Evolutionary conservation across 2,797 vertebrate species (phyloP).

Genomic region (Sus cebifrons): DNA sequence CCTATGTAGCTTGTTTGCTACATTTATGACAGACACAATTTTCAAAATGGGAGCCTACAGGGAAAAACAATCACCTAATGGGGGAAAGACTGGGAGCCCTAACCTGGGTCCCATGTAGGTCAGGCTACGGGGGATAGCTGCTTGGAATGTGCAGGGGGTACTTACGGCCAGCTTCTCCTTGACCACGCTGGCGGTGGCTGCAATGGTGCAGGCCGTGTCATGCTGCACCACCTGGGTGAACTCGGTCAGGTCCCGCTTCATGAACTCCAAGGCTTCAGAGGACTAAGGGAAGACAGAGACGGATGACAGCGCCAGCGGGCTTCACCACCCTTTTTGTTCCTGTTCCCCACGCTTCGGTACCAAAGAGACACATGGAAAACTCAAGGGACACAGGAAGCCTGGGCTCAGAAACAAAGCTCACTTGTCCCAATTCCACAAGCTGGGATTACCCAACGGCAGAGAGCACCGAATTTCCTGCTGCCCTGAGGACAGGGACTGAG

Average conservation of each 20-base stretch:
- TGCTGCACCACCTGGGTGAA: constrained; percentile 98
- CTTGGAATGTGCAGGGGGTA: not conserved
- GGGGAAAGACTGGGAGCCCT: not conserved
- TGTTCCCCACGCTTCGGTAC: not conserved
- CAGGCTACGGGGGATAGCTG: not conserved
- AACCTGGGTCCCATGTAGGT: not conserved
- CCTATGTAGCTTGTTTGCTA: not conserved
- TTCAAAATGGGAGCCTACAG: not conserved
- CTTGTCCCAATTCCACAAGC: not conserved
- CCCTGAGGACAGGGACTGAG: not conserved
- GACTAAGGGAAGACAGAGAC: constrained; percentile 91
- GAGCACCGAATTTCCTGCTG: not conserved
- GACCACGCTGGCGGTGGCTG: constrained; percentile 97
- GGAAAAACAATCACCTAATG: constrained; percentile 15
- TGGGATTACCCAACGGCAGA: constrained; percentile 19
- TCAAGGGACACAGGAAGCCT: not conserved
- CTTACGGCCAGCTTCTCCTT: constrained; percentile 97
- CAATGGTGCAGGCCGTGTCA: constrained; percentile 98
- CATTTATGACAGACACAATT: not conserved
- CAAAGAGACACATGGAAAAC: constrained; percentile 3
- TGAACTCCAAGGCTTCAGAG: constrained; percentile 97
- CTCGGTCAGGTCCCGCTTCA: constrained; percentile 97
- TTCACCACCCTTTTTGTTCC: not conserved
- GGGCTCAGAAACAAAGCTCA: constrained; percentile 37
- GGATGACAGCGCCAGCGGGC: not conserved